These are phyloP conservation scores for Anguilla megastoma DNA, from an alignment of 2,797 vertebrate genomes.

Conservation along the genomic window DNA sequence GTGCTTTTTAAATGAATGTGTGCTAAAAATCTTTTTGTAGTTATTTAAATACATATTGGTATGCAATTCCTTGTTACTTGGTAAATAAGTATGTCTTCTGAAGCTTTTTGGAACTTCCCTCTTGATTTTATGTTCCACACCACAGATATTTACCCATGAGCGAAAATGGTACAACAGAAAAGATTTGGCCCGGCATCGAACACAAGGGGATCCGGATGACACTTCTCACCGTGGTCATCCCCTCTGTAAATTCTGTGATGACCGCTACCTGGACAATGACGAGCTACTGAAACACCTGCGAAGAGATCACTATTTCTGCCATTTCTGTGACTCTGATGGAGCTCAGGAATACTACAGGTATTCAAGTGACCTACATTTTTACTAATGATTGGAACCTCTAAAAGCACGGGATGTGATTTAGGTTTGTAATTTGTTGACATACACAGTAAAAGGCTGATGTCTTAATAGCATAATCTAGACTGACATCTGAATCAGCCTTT, in stretches of 20 bases:
- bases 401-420: neutral
- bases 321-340: constrained; percentile 95
- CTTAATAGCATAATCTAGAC: neutral
- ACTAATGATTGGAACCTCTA: neutral
- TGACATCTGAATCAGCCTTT: neutral
- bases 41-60: neutral
- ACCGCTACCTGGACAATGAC: constrained; percentile 94
- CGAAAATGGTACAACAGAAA: constrained; percentile 95
- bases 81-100: neutral
- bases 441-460: neutral
- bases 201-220: constrained; percentile 93
- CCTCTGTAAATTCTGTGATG: constrained; percentile 96
- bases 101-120: neutral
- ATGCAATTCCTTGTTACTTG: neutral
- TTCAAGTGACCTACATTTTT: constrained; percentile 14
- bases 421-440: neutral
- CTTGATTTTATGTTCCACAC: neutral
- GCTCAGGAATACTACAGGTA: constrained; percentile 98
- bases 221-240: constrained; percentile 96
- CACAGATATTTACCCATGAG: constrained; percentile 90
- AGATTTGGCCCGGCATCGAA: constrained; percentile 92
- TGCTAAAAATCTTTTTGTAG: neutral
- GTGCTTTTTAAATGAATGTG: neutral
- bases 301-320: constrained; percentile 96
- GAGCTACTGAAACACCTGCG: constrained; percentile 94